These are phyloP conservation scores for Paracentrotus lividus DNA, from an alignment of 53 echinoderm and acorn worm genomes.

Conservation along the genomic window DNA sequence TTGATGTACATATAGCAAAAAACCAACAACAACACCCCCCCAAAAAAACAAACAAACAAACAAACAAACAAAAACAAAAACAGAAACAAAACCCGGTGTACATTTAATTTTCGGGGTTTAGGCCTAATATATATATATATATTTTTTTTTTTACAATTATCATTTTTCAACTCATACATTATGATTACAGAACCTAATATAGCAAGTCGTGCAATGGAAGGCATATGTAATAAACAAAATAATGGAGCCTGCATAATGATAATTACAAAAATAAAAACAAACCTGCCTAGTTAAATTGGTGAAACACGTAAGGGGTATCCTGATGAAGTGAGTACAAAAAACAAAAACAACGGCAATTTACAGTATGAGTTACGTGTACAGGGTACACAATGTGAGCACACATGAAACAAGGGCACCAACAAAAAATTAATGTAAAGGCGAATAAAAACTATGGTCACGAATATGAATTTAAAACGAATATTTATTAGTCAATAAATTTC, in stretches of 20 bases:
- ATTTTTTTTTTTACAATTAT: background rate
- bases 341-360: conserved; percentile 36
- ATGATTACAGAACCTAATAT: background rate
- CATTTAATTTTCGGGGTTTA: no score
- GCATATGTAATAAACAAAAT: background rate
- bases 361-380: background rate
- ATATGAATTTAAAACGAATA: background rate
- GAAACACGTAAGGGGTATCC: conserved; percentile 48
- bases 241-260: background rate
- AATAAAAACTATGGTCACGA: background rate
- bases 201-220: background rate
- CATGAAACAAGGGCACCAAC: background rate
- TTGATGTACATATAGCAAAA: no score
- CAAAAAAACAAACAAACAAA: no score
- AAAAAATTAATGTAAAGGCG: background rate
- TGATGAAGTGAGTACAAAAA: conserved; percentile 30
- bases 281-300: conserved; percentile 53
- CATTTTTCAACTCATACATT: background rate
- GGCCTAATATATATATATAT: no score
- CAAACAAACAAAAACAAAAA: no score
- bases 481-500: no score
- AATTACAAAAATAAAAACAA: background rate
- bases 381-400: background rate
- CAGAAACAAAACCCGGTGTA: no score
- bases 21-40: no score